Evolutionary conservation across 2,797 vertebrate genomes (phyloP).

Genomic region (Synanceia verrucosa): DNA sequence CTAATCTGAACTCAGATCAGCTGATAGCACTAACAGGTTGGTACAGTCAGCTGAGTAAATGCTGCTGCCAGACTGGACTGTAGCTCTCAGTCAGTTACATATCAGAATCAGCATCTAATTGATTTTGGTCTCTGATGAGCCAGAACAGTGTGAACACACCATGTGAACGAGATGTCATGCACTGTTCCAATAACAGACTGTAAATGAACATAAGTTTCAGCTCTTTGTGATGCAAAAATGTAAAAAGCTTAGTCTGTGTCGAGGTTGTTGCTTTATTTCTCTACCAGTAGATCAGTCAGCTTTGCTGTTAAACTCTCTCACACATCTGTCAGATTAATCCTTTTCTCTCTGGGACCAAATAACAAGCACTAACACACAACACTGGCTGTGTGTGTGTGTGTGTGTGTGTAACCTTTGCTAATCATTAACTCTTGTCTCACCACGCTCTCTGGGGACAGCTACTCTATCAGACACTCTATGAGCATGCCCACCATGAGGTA

Average conservation of each 20-base stretch:
- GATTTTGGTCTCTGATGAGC: constrained; percentile 6
- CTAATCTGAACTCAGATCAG: constrained; percentile 22
- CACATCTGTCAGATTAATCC: neutral
- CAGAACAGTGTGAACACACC: constrained; percentile 1
- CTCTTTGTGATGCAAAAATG: neutral
- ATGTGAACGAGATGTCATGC: constrained; percentile 8
- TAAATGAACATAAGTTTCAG: too few species aligned
- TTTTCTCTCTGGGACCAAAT: neutral
- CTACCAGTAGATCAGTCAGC: neutral
- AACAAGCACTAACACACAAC: neutral
- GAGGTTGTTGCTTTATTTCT: neutral
- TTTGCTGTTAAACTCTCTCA: neutral
- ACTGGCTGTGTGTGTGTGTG: constrained; percentile 6
- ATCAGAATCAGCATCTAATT: constrained; percentile 4
- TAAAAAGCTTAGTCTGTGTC: neutral
- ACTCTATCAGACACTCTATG: constrained; percentile 95
- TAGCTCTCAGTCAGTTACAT: neutral
- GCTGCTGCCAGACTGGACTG: neutral
- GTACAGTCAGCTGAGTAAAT: constrained; percentile 25
- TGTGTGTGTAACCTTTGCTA: constrained; percentile 55
- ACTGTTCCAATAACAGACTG: neutral
- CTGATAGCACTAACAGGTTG: constrained; percentile 18
- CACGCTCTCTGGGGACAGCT: constrained; percentile 88
- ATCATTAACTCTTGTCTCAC: constrained; percentile 77
- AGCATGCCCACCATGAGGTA: constrained; percentile 99